Conservation (phyloP, 2,113 vertebrate genomes). For the Pteronura brasiliensis region DNA sequence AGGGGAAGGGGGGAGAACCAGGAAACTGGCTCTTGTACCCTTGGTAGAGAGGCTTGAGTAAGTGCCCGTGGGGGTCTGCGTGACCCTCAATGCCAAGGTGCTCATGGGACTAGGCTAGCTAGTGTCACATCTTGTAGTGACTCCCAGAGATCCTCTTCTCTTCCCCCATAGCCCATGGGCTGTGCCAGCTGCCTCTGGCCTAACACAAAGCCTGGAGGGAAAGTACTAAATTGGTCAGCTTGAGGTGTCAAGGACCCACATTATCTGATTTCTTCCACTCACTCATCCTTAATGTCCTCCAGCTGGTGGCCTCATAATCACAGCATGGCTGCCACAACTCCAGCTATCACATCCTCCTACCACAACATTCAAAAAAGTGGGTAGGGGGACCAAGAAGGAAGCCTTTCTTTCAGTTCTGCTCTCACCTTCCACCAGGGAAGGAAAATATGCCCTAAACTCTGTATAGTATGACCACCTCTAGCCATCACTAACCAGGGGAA, state of each 20-base stretch:
- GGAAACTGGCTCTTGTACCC: background rate
- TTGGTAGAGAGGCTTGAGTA: background rate
- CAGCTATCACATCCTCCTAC: background rate
- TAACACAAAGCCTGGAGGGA: background rate
- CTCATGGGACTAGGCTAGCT: background rate
- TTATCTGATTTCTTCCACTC: background rate
- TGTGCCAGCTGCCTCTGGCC: background rate
- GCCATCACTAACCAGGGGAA: background rate
- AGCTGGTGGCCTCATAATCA: background rate
- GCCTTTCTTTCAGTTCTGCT: background rate
- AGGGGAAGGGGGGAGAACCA: background rate
- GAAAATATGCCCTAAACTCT: background rate
- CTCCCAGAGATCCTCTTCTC: background rate
- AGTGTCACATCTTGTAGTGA: background rate
- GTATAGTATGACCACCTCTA: background rate
- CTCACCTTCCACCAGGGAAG: background rate
- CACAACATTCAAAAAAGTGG: background rate
- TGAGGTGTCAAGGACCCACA: background rate
- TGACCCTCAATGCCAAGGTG: background rate
- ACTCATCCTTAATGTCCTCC: background rate
- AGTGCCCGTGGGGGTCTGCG: background rate
- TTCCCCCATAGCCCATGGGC: background rate
- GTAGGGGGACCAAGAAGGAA: background rate
- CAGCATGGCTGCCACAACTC: background rate
- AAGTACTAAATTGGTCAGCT: background rate